phyloP scores from a whole-genome alignment of 37 sponge, comb jelly and placozoan genomes.

The Ianthella basta region DNA sequence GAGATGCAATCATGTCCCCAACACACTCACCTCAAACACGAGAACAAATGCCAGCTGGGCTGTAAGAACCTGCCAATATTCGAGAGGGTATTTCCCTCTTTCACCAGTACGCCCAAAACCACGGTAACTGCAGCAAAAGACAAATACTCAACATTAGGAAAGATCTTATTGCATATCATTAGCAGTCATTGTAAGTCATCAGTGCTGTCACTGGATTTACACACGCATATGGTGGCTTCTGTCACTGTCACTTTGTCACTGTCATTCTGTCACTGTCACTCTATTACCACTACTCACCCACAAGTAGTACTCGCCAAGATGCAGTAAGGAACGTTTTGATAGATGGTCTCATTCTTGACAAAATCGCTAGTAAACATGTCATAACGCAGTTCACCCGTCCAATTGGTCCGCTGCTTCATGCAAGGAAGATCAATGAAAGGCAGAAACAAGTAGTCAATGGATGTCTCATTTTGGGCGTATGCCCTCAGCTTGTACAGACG shows the following conservation, averaged over 20 bases:
- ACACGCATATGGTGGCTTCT: too few relatives aligned
- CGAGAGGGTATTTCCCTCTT: conserved; percentile 21
- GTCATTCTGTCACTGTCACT: too few relatives aligned
- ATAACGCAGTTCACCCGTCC: background rate
- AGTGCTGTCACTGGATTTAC: too few relatives aligned
- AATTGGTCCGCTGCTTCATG: background rate
- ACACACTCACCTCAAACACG: conserved; percentile 81
- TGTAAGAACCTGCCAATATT: conserved; percentile 60
- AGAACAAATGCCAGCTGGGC: conserved; percentile 83
- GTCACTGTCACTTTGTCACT: too few relatives aligned
- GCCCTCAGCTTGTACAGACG: background rate
- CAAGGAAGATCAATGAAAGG: conserved; percentile 56
- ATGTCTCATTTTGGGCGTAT: background rate
- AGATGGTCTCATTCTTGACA: background rate
- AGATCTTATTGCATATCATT: too few relatives aligned
- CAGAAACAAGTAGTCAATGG: conserved; percentile 39
- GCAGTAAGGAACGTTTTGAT: background rate
- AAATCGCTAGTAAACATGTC: background rate
- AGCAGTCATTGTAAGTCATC: too few relatives aligned
- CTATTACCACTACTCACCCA: background rate
- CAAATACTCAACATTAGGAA: background rate
- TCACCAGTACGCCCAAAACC: conserved; percentile 31
- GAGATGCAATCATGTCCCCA: too few relatives aligned
- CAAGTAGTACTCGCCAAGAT: background rate
- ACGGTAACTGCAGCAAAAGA: conserved; percentile 50